Evolutionary conservation across 2,888 invertebrate species (phyloP).

Genomic region (Drosophila melanocephala): DNA sequence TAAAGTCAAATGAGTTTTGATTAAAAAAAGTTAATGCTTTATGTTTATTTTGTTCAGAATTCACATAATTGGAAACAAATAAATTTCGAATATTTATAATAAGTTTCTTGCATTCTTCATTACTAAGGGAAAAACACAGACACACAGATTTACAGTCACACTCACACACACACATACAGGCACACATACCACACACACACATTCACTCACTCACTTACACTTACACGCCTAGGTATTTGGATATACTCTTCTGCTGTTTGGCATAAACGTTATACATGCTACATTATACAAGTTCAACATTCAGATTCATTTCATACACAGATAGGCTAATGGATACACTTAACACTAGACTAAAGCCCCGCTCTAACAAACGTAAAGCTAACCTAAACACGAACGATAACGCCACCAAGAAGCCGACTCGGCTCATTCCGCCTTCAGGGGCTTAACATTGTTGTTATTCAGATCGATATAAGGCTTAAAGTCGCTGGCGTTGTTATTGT

Average conservation of each 20-base stretch:
- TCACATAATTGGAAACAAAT: slow-evolving; percentile 45
- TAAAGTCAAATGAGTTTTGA: slow-evolving; percentile 10
- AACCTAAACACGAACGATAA: slow-evolving; percentile 32
- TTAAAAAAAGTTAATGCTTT: slow-evolving; percentile 52
- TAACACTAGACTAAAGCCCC: slow-evolving; percentile 68
- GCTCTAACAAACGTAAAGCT: slow-evolving; percentile 45
- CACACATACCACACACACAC: neutral
- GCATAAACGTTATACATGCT: slow-evolving; percentile 68
- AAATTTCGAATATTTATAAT: slow-evolving; percentile 59
- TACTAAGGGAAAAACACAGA: slow-evolving; percentile 46
- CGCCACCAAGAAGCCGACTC: slow-evolving; percentile 31
- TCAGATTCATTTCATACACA: slow-evolving; percentile 45
- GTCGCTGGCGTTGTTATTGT: slow-evolving; percentile 57
- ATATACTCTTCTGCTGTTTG: slow-evolving; percentile 74
- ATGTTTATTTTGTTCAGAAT: slow-evolving; percentile 60
- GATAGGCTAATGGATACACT: slow-evolving; percentile 50
- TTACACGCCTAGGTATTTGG: slow-evolving; percentile 75
- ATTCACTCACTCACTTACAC: slow-evolving; percentile 23
- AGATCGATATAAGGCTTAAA: slow-evolving; percentile 83
- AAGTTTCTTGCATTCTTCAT: slow-evolving; percentile 47
- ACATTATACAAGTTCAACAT: slow-evolving; percentile 59
- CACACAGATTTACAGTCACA: slow-evolving; percentile 33
- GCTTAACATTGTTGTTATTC: slow-evolving; percentile 82
- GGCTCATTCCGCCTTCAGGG: slow-evolving; percentile 76
- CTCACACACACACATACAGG: slow-evolving; percentile 12